Evolutionary conservation across 2,888 invertebrate genomes (phyloP).

Genomic region (Penaeus monodon): DNA sequence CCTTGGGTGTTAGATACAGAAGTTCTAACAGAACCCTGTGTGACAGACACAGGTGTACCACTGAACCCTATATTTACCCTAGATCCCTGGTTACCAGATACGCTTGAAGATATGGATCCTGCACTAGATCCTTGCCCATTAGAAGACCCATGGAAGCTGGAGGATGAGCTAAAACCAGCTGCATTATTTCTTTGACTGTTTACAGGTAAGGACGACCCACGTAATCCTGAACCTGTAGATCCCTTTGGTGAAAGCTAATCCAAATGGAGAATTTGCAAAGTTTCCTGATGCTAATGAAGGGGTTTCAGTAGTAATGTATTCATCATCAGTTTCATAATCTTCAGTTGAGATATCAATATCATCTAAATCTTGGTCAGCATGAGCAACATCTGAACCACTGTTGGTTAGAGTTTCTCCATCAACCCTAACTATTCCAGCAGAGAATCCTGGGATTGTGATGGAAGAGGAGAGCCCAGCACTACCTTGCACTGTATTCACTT

Average conservation of each 20-base stretch:
- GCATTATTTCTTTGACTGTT: neutral
- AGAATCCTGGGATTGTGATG: slow-evolving; percentile 20
- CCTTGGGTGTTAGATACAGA: neutral
- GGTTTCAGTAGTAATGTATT: no score
- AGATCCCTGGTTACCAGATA: neutral
- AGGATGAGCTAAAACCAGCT: slow-evolving; percentile 7
- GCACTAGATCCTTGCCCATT: neutral
- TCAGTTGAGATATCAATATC: no score
- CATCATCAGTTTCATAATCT: no score
- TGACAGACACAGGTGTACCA: neutral
- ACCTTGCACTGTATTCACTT: no score
- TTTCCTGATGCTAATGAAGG: no score
- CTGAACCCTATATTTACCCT: neutral
- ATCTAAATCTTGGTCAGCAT: no score
- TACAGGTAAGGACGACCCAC: no score
- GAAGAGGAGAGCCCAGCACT: neutral
- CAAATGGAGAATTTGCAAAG: no score
- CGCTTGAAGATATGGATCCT: neutral
- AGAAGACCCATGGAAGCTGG: neutral
- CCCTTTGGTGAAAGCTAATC: no score
- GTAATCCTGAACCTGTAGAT: no score
- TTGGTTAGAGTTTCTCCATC: neutral
- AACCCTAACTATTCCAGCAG: slow-evolving; percentile 6
- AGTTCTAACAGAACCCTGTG: neutral
- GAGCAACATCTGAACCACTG: no score